phyloP scores from a whole-genome alignment of 2,113 vertebrate species.

The Nicator chloris region DNA sequence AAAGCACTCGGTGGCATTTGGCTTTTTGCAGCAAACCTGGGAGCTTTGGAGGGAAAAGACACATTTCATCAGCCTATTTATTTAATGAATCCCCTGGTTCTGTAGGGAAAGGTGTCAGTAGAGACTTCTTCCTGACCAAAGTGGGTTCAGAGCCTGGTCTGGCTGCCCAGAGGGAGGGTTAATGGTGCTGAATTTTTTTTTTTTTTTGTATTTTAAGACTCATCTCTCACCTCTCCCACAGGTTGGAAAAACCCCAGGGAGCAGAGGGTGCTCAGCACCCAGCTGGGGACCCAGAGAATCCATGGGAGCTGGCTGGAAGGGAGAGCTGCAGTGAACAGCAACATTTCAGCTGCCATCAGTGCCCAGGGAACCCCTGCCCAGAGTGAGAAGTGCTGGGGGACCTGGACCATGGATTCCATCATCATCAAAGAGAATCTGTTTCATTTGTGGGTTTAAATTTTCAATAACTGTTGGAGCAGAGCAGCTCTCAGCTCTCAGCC shows the following conservation, averaged over 20 bases:
- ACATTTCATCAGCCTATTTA: neutral
- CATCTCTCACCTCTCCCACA: neutral
- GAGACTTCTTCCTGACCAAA: neutral
- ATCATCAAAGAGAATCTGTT: neutral
- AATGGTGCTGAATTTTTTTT: fast-evolving
- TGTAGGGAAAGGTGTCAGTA: fast-evolving
- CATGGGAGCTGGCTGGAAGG: fast-evolving
- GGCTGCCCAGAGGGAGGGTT: neutral
- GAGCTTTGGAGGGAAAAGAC: neutral
- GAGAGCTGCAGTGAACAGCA: neutral
- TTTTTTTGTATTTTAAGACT: neutral
- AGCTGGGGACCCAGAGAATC: neutral
- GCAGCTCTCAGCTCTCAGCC: neutral
- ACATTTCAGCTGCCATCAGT: neutral
- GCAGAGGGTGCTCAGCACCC: neutral
- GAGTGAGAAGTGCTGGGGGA: neutral
- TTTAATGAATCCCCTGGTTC: neutral
- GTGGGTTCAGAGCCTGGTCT: neutral
- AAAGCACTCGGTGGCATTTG: fast-evolving
- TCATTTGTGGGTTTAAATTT: conserved; percentile 43
- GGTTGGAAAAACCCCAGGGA: fast-evolving
- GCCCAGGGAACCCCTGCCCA: neutral
- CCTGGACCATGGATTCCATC: neutral
- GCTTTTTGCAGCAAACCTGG: neutral
- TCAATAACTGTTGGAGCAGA: conserved; percentile 3